Percentiles rank a stretch among this genome's conserved stretches.
Conservation (phyloP, 2,797 vertebrate species). For the Tachyglossus aculeatus region DNA sequence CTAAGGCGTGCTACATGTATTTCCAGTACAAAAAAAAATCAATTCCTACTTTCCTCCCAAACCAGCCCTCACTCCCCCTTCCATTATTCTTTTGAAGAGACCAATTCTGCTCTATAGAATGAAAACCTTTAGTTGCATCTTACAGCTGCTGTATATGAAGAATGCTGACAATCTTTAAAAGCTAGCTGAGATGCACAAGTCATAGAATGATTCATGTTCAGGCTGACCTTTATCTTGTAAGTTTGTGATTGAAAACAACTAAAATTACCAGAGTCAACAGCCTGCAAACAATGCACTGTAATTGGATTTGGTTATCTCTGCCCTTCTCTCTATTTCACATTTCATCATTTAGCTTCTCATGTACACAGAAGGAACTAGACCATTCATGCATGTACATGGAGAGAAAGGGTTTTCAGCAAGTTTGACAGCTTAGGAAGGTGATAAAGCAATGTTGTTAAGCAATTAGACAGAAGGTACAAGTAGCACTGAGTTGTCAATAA, state of each 20-base stretch:
- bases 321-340: slow-evolving; percentile 58
- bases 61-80: no score
- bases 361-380: slow-evolving; percentile 57
- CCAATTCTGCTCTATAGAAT: slow-evolving; percentile 25
- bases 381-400: slow-evolving; percentile 60
- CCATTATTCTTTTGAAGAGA: slow-evolving; percentile 26
- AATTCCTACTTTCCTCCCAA: no score
- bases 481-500: slow-evolving; percentile 60
- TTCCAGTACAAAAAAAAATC: no score
- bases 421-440: slow-evolving; percentile 67
- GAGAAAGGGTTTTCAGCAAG: slow-evolving; percentile 51
- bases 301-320: slow-evolving; percentile 62
- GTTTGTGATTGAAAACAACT: slow-evolving; percentile 66
- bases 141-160: slow-evolving; percentile 55
- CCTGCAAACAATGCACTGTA: slow-evolving; percentile 54
- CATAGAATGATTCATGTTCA: slow-evolving; percentile 41
- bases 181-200: slow-evolving; percentile 43
- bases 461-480: slow-evolving; percentile 46
- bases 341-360: slow-evolving; percentile 63
- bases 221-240: slow-evolving; percentile 62
- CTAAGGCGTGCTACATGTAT: no score
- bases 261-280: slow-evolving; percentile 65
- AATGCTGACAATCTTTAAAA: slow-evolving; percentile 67
- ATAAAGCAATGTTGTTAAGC: slow-evolving; percentile 63
- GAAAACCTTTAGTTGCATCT: slow-evolving; percentile 48